Percentiles rank a stretch among this genome's conserved stretches.
These are phyloP conservation scores for Eufriesea mexicana DNA, from an alignment of 1,140 invertebrate species.

Conservation along the genomic window DNA sequence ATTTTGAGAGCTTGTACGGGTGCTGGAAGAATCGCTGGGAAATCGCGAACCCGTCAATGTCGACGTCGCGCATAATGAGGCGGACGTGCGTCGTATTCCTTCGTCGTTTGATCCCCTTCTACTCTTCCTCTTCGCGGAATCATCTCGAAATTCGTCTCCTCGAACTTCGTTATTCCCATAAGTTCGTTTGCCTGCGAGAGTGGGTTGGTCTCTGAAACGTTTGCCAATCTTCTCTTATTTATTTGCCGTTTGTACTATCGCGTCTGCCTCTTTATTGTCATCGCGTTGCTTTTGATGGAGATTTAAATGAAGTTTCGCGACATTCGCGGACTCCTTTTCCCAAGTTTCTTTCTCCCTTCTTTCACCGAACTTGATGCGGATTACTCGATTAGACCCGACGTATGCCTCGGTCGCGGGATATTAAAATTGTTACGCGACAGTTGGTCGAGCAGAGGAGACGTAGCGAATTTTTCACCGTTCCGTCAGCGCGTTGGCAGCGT, in stretches of 20 bases:
- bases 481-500: neutral
- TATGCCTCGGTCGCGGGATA: neutral
- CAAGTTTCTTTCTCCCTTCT: neutral
- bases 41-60: neutral
- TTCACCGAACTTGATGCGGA: neutral
- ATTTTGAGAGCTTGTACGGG: conserved; percentile 17
- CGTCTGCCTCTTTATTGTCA: neutral
- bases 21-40: neutral
- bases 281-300: neutral
- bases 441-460: neutral
- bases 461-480: conserved; percentile 6
- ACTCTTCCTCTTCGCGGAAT: neutral
- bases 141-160: conserved; percentile 5
- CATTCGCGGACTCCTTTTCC: neutral
- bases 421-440: neutral
- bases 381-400: neutral
- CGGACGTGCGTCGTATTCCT: neutral
- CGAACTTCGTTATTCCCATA: conserved; percentile 19
- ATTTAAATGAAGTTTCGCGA: conserved; percentile 10
- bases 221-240: conserved; percentile 26
- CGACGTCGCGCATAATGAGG: neutral
- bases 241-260: conserved; percentile 21
- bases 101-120: neutral
- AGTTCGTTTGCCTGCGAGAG: neutral
- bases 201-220: conserved; percentile 16